phyloP scores from a whole-genome alignment of 2,797 vertebrate genomes.

The Peromyscus nudipes region DNA sequence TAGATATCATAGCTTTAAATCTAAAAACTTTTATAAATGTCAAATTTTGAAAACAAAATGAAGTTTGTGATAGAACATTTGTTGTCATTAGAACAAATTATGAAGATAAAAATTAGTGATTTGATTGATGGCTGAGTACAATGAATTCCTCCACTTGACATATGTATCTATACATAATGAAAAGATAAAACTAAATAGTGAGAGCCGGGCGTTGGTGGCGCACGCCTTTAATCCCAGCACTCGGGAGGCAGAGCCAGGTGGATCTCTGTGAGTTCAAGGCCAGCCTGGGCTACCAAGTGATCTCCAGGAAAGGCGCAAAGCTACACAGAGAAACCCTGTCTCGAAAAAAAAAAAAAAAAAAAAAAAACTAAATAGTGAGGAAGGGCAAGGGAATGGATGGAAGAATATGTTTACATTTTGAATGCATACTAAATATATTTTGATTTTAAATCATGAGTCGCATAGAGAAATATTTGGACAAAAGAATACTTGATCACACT shows the following conservation, averaged over 20 bases:
- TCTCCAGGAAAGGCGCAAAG: too few species aligned
- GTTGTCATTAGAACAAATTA: slow-evolving; percentile 40
- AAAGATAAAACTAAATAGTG: neutral
- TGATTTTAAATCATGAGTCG: slow-evolving; percentile 42
- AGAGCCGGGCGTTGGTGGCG: too few species aligned
- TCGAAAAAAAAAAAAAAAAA: too few species aligned
- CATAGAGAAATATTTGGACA: neutral
- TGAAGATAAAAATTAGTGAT: slow-evolving; percentile 42
- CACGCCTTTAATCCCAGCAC: too few species aligned
- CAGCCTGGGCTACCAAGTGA: too few species aligned
- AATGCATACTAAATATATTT: neutral
- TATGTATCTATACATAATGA: neutral
- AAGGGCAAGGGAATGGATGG: neutral
- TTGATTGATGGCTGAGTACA: neutral
- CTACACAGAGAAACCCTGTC: too few species aligned
- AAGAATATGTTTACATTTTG: neutral
- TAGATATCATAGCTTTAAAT: neutral
- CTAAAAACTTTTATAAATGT: neutral
- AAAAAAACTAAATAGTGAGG: neutral
- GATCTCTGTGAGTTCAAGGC: too few species aligned
- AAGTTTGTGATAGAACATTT: neutral
- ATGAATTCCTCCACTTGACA: neutral
- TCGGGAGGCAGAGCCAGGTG: too few species aligned
- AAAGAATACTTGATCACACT: neutral
- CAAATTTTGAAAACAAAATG: neutral